Percentiles rank a stretch among this genome's conserved stretches.
Evolutionary conservation across 2,113 vertebrate species (phyloP).

Genomic region (Conger conger): DNA sequence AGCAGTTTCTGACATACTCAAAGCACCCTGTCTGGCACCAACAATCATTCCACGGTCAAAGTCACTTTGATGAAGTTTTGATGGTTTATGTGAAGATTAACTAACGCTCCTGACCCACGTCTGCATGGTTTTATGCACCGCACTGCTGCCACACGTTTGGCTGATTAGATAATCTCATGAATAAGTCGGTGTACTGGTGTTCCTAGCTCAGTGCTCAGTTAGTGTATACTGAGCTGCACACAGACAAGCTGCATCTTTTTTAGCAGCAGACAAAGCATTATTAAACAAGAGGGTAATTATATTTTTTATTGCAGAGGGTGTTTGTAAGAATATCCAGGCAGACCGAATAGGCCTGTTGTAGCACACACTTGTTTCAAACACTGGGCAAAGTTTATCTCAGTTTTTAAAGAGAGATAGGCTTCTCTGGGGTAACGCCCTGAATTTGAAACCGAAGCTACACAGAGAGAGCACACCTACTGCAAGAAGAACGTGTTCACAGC

Average conservation of each 20-base stretch:
- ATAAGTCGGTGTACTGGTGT: too few species aligned
- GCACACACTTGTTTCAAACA: not conserved
- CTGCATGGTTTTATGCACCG: too few species aligned
- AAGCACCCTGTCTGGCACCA: too few species aligned
- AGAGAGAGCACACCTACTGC: not conserved
- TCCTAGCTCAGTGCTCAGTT: too few species aligned
- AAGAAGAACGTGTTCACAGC: not conserved
- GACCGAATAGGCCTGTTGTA: not conserved
- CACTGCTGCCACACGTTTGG: too few species aligned
- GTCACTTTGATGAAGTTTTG: too few species aligned
- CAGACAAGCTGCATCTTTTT: not conserved
- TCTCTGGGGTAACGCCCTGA: too few species aligned
- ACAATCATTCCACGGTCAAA: too few species aligned
- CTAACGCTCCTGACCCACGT: too few species aligned
- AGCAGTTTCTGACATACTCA: too few species aligned
- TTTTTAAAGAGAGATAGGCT: not conserved
- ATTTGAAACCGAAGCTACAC: not conserved
- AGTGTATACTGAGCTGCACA: not conserved
- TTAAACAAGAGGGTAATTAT: not conserved
- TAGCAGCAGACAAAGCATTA: not conserved
- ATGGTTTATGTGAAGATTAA: too few species aligned
- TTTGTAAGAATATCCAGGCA: not conserved
- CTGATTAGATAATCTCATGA: too few species aligned
- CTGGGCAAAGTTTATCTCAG: not conserved
- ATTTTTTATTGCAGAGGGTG: not conserved